Base-by-base conservation (phyloP, 2,797 vertebrate species). In the Babyrousa celebensis region DNA sequence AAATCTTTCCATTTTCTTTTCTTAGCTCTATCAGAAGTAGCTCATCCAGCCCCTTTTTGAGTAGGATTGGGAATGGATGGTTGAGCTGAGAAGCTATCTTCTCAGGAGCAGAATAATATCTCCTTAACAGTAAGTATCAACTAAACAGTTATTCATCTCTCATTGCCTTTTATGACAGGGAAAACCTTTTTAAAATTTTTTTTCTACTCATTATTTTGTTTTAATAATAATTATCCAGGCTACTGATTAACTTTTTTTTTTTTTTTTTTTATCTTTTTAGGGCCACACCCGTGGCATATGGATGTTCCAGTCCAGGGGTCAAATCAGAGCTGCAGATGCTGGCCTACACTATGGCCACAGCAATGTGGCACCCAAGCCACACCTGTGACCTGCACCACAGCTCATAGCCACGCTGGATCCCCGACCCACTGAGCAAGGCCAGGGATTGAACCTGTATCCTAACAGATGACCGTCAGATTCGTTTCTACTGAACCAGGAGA, bases 141-240 rank as follows among this genome's bases (percentile, higher is more conserved):
- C 11, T 78, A 15, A 0, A 56, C 6, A 67, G 6, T 82, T 84
- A 48, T 75, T 43, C 25, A 75, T 32, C 16, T 29, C 4, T 90
- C 32, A 85, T 62, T 93, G 54, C n/a, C 12, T 15, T 80, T 97
- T 80, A 54, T 17, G 58, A 43, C 14, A 43, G 6, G 3, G 10
- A 27, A 7, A 75, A 12, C 0, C 4, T 58, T 91, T 12, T 67
- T 18, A 56, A 12, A 25, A n/a, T n/a, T 3, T 12, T 77, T 84
- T 75, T 86, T 36, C n/a, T 92, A 2, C 4, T 95, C 27, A 17
- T 78, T 84, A 79, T 91, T 84, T 95, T 4, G 1, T 80, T 83
- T 95, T 80, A 79, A 84, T 63, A 15, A 71, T 62, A 70, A 62
- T 89, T 54, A 40, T 52, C 32, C 63, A 89, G 12, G 14, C 40